Evolutionary conservation across 2,888 invertebrate species (phyloP).

Genomic region (Eupithecia tripunctaria): DNA sequence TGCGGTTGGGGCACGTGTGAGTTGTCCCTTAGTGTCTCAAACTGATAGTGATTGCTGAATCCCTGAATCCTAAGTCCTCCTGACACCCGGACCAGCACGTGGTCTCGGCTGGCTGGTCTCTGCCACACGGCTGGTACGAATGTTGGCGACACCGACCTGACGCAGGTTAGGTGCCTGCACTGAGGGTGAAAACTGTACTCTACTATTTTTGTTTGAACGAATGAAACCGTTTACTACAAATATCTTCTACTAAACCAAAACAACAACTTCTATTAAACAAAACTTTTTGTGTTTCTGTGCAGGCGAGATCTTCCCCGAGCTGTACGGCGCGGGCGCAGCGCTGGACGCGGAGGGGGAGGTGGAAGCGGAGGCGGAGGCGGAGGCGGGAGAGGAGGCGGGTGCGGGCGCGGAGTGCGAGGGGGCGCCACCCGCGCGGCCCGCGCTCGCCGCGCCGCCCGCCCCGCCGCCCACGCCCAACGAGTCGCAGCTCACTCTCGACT

Average conservation of each 20-base stretch:
- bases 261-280: too few species aligned
- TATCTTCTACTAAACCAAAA: background rate
- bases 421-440: conserved; percentile 69
- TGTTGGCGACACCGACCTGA: too few species aligned
- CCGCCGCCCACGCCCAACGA: conserved; percentile 63
- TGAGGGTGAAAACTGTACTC: too few species aligned
- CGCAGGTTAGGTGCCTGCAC: too few species aligned
- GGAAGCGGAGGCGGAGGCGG: conserved; percentile 64
- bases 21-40: too few species aligned
- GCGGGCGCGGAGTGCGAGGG: conserved; percentile 67
- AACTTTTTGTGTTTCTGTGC: background rate
- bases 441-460: conserved; percentile 63
- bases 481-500: conserved; percentile 67
- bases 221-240: background rate
- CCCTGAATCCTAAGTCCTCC: too few species aligned
- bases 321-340: conserved; percentile 62
- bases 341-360: conserved; percentile 63
- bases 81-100: too few species aligned
- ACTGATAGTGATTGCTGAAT: too few species aligned
- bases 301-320: conserved; percentile 79
- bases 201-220: background rate
- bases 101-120: too few species aligned
- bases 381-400: conserved; percentile 58
- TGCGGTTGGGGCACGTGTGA: too few species aligned
- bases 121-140: too few species aligned